phyloP scores from a whole-genome alignment of 2,888 invertebrate genomes.

The Auanema sp. region DNA sequence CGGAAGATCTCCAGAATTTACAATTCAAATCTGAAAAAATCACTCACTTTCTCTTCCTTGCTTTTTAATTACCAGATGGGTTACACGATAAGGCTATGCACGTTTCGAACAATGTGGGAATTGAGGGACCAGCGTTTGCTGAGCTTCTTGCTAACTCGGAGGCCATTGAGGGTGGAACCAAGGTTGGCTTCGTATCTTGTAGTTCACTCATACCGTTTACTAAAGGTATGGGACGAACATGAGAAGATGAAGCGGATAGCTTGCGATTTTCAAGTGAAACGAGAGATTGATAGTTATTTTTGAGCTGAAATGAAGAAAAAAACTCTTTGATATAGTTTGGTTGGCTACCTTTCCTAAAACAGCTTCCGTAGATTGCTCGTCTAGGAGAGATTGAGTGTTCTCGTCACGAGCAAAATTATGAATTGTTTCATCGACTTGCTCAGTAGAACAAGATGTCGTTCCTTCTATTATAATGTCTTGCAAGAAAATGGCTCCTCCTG shows the following conservation, averaged over 20 bases:
- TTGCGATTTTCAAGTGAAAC: not conserved
- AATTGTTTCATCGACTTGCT: slow-evolving; percentile 11
- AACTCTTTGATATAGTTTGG: not conserved
- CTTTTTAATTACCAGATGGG: slow-evolving; percentile 32
- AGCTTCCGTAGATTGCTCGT: not conserved
- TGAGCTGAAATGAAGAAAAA: not conserved
- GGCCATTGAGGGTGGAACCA: not conserved
- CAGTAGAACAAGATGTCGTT: slow-evolving; percentile 33
- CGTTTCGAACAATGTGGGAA: slow-evolving; percentile 39
- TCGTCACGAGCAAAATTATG: not conserved
- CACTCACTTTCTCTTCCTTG: not conserved
- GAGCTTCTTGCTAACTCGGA: slow-evolving; percentile 5
- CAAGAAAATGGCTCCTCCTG: slow-evolving; percentile 49
- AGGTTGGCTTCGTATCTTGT: not conserved
- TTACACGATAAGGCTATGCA: slow-evolving; percentile 48
- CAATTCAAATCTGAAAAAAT: slow-evolving; percentile 39
- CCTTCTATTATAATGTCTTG: slow-evolving; percentile 53
- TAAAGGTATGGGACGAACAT: too few relatives aligned
- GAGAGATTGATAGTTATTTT: not conserved
- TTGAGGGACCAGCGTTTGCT: not conserved
- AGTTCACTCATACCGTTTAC: too few relatives aligned
- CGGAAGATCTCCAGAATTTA: slow-evolving; percentile 52
- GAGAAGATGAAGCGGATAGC: too few relatives aligned
- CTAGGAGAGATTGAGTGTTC: not conserved
- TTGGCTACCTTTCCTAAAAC: slow-evolving; percentile 1